These are phyloP conservation scores for Drosophila pseudoananassae DNA, from an alignment of 1,140 invertebrate genomes.

Conservation along the genomic window DNA sequence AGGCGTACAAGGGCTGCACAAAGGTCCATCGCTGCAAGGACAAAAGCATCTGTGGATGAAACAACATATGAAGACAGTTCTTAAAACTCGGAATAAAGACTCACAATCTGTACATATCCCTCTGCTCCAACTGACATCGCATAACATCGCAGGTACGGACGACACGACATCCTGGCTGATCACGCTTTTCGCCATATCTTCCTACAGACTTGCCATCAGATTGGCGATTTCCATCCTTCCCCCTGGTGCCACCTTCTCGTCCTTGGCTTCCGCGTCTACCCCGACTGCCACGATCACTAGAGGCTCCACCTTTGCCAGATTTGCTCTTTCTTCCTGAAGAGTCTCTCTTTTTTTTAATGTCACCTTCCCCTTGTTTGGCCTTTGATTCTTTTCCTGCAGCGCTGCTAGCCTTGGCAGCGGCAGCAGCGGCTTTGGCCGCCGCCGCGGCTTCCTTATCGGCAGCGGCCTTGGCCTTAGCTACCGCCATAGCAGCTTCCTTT, in stretches of 20 bases:
- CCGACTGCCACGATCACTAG: not conserved
- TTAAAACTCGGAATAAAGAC: not conserved
- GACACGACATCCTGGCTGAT: slow-evolving; percentile 1
- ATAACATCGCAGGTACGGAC: slow-evolving; percentile 55
- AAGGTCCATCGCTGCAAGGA: not conserved
- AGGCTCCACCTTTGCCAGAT: not conserved
- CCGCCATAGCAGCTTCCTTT: not conserved
- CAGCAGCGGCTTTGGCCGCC: not conserved
- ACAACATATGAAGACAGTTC: not conserved
- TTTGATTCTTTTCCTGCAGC: not conserved
- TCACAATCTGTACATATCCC: slow-evolving; percentile 57
- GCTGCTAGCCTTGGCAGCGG: too few species aligned
- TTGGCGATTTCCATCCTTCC: not conserved
- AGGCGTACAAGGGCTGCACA: not conserved
- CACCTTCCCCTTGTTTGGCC: not conserved
- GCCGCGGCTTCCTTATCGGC: not conserved
- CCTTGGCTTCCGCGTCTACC: not conserved
- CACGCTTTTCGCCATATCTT: not conserved
- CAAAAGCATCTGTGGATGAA: not conserved
- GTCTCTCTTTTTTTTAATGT: not conserved
- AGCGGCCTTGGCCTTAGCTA: not conserved
- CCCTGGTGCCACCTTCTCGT: not conserved
- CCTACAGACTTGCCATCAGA: not conserved
- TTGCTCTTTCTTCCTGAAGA: not conserved
- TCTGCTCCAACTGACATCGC: slow-evolving; percentile 54